Percentiles rank a stretch among this genome's conserved stretches.
phyloP scores from a whole-genome alignment of 2,888 invertebrate species.

The Diadegma fenestrale region DNA sequence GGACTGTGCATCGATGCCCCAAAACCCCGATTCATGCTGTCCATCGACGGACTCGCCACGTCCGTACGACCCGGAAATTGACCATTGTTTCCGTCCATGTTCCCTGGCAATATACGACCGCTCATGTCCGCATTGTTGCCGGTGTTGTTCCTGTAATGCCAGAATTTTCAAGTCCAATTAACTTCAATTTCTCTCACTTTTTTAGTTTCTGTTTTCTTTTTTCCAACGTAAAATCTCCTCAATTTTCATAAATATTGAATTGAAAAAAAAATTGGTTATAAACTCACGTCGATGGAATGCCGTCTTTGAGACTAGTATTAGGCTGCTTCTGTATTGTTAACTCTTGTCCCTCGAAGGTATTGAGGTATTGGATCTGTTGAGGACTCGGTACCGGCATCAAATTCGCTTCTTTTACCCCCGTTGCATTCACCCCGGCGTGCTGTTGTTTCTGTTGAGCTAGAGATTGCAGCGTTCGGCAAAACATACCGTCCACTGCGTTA shows the following conservation, averaged over 20 bases:
- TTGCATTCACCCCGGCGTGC: constrained; percentile 80
- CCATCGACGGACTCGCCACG: constrained; percentile 83
- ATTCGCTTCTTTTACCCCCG: constrained; percentile 92
- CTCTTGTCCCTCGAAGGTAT: constrained; percentile 98
- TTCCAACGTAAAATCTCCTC: too few relatives aligned
- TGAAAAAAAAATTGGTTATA: neutral
- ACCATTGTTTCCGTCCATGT: constrained; percentile 77
- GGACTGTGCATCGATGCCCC: constrained; percentile 83
- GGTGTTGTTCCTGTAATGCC: constrained; percentile 74
- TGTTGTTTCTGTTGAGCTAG: constrained; percentile 88
- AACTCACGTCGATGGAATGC: constrained; percentile 90
- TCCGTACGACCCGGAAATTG: constrained; percentile 82
- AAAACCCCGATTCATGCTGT: constrained; percentile 82
- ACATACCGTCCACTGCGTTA: constrained; percentile 87
- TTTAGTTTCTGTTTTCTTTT: too few relatives aligned
- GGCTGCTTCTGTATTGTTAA: constrained; percentile 98
- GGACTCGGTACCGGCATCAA: constrained; percentile 98
- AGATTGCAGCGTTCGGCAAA: constrained; percentile 88
- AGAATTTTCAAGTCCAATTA: constrained; percentile 1
- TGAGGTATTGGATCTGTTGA: constrained; percentile 97
- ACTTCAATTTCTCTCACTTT: neutral
- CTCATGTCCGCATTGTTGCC: constrained; percentile 79
- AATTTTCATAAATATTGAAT: too few relatives aligned
- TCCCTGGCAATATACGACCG: constrained; percentile 80
- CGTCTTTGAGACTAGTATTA: constrained; percentile 94